A percentile compares a stretch with the other conserved stretches of the same genome.
phyloP scores from a whole-genome alignment of 2,113 vertebrate genomes.

The Pomatorhinus ruficollis region DNA sequence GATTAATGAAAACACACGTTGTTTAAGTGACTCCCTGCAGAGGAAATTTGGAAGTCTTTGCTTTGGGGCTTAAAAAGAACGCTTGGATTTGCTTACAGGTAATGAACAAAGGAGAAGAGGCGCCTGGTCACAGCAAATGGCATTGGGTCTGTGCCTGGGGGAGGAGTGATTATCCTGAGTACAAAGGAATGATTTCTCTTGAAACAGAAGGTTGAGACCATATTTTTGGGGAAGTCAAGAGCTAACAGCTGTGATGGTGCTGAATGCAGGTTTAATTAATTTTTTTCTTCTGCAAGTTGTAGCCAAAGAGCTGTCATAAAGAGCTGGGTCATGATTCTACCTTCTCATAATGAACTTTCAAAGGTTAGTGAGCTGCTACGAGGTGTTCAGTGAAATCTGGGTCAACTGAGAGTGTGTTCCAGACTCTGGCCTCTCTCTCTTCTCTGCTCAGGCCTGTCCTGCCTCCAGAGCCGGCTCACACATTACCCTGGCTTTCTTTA shows the following conservation, averaged over 20 bases:
- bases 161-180: constrained; percentile 37
- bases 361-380: constrained; percentile 12
- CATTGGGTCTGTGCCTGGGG: constrained; percentile 25
- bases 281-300: constrained; percentile 1
- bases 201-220: constrained; percentile 51
- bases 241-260: constrained; percentile 38
- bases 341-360: not conserved
- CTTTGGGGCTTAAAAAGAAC: constrained; percentile 10
- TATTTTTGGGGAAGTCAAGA: constrained; percentile 35
- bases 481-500: not conserved
- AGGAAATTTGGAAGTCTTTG: constrained; percentile 53
- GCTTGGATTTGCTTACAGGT: constrained; percentile 54
- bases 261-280: constrained; percentile 40
- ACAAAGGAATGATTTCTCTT: constrained; percentile 39
- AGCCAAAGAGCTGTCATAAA: constrained; percentile 32
- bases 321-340: not conserved
- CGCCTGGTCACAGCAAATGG: constrained; percentile 8
- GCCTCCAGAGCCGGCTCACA: not conserved
- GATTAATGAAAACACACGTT: constrained; percentile 43
- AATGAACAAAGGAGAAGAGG: constrained; percentile 38
- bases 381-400: not conserved
- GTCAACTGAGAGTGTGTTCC: not conserved
- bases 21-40: constrained; percentile 13
- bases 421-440: not conserved
- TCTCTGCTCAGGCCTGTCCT: not conserved